These are phyloP conservation scores for Metopolophium dirhodum DNA, from an alignment of 1,140 invertebrate genomes.

Conservation along the genomic window DNA sequence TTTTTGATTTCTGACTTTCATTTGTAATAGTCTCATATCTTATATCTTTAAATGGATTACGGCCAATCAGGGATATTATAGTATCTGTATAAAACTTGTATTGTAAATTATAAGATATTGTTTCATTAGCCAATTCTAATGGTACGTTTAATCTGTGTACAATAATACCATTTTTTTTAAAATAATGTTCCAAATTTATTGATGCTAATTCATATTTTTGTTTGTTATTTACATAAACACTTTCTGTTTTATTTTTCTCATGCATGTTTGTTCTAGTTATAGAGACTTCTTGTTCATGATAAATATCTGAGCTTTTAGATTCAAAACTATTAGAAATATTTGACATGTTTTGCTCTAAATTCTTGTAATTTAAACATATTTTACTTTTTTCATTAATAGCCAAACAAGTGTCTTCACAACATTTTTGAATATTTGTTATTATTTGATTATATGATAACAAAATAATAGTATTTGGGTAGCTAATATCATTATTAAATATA, in stretches of 20 bases:
- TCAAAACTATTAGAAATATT: not conserved
- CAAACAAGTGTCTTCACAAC: not conserved
- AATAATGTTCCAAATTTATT: conserved; percentile 26
- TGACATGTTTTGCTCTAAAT: not conserved
- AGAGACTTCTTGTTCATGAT: not conserved
- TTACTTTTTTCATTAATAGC: not conserved
- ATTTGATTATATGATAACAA: not conserved
- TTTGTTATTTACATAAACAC: not conserved
- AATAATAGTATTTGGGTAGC: conserved; percentile 1
- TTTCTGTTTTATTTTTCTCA: not conserved
- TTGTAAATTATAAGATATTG: not conserved
- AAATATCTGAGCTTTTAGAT: not conserved
- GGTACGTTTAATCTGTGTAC: not conserved
- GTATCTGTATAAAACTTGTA: not conserved
- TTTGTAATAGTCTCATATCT: too few relatives aligned
- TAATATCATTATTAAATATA: conserved; percentile 8
- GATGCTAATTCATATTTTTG: not conserved
- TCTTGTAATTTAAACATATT: not conserved
- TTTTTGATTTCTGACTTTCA: not conserved
- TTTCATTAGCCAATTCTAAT: not conserved
- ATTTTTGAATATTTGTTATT: not conserved
- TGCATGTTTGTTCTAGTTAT: not conserved
- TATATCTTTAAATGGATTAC: not conserved
- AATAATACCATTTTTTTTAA: not conserved
- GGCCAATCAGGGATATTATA: not conserved